Evolutionary conservation across 2,113 vertebrate genomes (phyloP).

Genomic region (Gorilla gorilla): DNA sequence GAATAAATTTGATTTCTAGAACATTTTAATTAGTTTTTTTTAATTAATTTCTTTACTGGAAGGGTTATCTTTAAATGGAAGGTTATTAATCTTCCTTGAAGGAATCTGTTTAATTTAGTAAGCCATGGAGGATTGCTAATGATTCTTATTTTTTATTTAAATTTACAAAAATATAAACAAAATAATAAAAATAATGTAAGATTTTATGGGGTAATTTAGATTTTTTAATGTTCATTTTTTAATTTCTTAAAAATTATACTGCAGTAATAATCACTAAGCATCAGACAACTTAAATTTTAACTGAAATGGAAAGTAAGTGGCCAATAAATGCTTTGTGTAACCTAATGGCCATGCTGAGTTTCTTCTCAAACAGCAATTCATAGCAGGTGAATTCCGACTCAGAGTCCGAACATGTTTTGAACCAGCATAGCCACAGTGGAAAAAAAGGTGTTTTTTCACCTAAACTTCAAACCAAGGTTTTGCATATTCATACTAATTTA

Average conservation of each 20-base stretch:
- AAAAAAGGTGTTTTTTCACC: background rate
- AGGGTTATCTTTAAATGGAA: background rate
- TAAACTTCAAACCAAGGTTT: background rate
- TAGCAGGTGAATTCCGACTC: background rate
- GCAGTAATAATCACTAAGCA: background rate
- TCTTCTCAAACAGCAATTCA: background rate
- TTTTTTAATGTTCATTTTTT: background rate
- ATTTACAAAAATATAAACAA: background rate
- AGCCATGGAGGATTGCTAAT: background rate
- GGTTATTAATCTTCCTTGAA: background rate
- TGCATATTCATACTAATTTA: background rate
- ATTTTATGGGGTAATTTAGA: background rate
- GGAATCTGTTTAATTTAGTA: background rate
- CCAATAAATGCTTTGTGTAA: background rate
- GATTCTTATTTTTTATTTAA: constrained; percentile 17
- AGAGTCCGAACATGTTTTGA: background rate
- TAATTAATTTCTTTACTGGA: background rate
- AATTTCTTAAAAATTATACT: background rate
- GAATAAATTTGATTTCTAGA: background rate
- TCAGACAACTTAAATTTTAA: background rate
- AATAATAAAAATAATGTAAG: background rate
- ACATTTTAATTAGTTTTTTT: background rate
- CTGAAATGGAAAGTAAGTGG: background rate
- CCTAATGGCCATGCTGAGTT: background rate
- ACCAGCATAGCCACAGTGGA: background rate